Evolutionary conservation across 1,140 invertebrate species (phyloP).

Genomic region (Wasmannia auropunctata): DNA sequence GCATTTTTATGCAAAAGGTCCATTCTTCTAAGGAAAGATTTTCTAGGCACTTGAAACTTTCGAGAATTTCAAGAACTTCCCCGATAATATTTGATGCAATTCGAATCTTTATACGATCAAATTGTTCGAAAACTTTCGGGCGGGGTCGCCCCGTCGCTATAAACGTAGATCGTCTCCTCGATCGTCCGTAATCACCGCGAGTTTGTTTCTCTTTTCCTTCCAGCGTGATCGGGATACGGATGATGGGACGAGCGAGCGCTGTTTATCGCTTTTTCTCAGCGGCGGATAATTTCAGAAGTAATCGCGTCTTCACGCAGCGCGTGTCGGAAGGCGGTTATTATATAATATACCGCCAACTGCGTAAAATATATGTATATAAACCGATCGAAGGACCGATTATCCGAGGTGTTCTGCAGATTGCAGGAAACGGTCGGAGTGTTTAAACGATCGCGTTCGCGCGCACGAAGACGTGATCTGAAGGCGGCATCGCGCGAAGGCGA

Average conservation of each 20-base stretch:
- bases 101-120: neutral
- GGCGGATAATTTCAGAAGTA: slow-evolving; percentile 17
- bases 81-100: neutral
- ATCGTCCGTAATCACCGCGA: slow-evolving; percentile 4
- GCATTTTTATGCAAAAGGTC: neutral
- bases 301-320: neutral
- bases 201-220: slow-evolving; percentile 29
- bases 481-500: neutral
- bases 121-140: neutral
- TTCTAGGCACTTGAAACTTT: neutral
- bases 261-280: slow-evolving; percentile 9
- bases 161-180: neutral
- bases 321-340: slow-evolving; percentile 12
- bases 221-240: neutral
- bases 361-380: neutral
- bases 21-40: neutral
- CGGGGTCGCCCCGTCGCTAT: neutral
- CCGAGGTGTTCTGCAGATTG: neutral
- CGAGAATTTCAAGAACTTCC: neutral
- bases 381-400: neutral
- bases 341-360: neutral
- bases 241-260: neutral
- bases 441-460: neutral
- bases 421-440: neutral
- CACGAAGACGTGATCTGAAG: neutral